Percentiles rank a stretch among this genome's conserved stretches.
These are phyloP conservation scores for Serilophus lunatus DNA, from an alignment of 2,113 vertebrate species.

Conservation along the genomic window DNA sequence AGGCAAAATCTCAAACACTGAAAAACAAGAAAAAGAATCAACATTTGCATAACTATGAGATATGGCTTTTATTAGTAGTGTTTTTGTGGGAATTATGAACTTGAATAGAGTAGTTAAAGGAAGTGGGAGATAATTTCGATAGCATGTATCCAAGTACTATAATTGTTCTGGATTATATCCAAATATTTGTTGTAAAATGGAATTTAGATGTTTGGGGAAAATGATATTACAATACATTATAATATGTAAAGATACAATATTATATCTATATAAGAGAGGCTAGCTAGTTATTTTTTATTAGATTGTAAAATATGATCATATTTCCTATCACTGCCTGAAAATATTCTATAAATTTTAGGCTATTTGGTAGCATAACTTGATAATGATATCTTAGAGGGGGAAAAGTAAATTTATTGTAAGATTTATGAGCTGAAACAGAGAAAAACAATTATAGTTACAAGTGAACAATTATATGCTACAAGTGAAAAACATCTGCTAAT, in stretches of 20 bases:
- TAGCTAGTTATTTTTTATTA: conserved; percentile 39
- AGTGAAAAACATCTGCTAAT: background rate
- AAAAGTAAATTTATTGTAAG: background rate
- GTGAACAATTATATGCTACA: no score
- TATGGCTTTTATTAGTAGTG: background rate
- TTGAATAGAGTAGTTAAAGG: background rate
- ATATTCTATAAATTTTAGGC: background rate
- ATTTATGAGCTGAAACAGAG: background rate
- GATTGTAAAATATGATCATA: conserved; percentile 14
- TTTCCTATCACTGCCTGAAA: conserved; percentile 34
- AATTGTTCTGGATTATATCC: conserved; percentile 9
- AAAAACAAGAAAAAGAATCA: background rate
- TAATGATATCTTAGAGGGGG: background rate
- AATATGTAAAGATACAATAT: conserved; percentile 16
- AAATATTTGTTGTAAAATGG: conserved; percentile 6
- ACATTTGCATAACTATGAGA: background rate
- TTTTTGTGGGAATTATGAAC: background rate
- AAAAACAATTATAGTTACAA: no score
- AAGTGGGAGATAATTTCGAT: background rate
- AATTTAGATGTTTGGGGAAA: conserved; percentile 12
- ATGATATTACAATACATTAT: background rate
- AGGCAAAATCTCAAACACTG: background rate
- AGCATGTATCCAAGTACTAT: background rate
- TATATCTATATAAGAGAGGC: background rate
- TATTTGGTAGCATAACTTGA: background rate